Base-by-base conservation (phyloP, 1,140 invertebrate genomes). In the Procambarus clarkii region DNA sequence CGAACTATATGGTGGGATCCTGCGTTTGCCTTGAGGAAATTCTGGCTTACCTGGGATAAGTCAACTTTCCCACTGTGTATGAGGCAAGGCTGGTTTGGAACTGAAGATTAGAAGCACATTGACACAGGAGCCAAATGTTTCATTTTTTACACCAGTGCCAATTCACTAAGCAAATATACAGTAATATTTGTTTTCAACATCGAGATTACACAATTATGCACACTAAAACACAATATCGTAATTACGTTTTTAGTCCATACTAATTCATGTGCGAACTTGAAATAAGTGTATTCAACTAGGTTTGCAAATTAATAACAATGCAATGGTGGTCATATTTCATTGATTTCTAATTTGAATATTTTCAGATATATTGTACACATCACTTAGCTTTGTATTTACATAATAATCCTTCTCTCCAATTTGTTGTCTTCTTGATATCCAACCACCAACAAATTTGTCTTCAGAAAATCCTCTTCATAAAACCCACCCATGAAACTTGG, bases 1-100 rank as follows among this genome's bases (percentile, higher is more conserved):
- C 69, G 69, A 71, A 71, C 69, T 71, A 71, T 71, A 71, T 71
- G 69, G 69, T 71, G 69, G 69, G 69, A 71, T 34, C 7, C 69
- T 71, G 69, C 69, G 24, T 71, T 71, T 71, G 69, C 69, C 69
- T 71, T 71, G 4, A 24, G 11, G n/a, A 24, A 71, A 34, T n/a
- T 71, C 7, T 71, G n/a, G 69, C 69, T 71, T 71, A 71, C 69
- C 69, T 71, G 69, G 11, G 69, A 71, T 34, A 71, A 71, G 69
- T 71, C 11, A 24, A 71, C 69, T 71, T 71, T 71, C 69, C 69
- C 69, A 71, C 3, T 7, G 69, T 24, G 69, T 34, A 71, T 71
- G 69, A 71, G 69, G 4, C 7, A 34, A 34, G 69, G 69, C 4
- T 71, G 24, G n/a, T 24, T 21, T 3, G 24, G 69, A 71, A 71